Percentiles rank a stretch among this genome's conserved stretches.
These are phyloP conservation scores for Eulimnadia texana DNA, from an alignment of 1,140 invertebrate species.

Conservation along the genomic window DNA sequence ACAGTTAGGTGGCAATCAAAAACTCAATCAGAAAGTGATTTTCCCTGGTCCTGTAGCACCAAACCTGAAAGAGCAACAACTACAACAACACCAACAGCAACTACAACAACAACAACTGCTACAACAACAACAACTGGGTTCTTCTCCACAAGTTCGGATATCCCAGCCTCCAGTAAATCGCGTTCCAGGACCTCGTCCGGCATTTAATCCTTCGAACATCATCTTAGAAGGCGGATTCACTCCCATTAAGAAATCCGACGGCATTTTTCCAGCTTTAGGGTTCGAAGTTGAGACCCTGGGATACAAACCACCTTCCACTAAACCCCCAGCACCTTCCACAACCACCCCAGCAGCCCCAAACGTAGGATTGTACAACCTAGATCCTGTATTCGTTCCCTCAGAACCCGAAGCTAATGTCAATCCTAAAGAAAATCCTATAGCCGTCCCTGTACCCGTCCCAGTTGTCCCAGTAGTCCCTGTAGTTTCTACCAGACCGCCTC, in stretches of 20 bases:
- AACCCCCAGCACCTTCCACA: not conserved
- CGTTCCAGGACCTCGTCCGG: not conserved
- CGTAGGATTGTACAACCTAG: slow-evolving; percentile 4
- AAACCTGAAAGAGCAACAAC: not conserved
- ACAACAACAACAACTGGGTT: not conserved
- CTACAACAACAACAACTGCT: not conserved
- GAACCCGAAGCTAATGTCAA: not conserved
- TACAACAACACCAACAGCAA: not conserved
- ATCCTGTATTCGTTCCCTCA: slow-evolving; percentile 12
- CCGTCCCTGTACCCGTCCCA: slow-evolving; percentile 6
- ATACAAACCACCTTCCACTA: not conserved
- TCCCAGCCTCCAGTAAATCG: not conserved
- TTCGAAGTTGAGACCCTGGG: slow-evolving; percentile 14
- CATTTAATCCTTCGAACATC: slow-evolving; percentile 12
- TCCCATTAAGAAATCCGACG: slow-evolving; percentile 14
- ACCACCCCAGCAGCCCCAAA: not conserved
- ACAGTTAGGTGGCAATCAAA: not conserved
- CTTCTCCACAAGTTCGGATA: too few relatives aligned
- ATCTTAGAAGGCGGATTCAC: slow-evolving; percentile 16
- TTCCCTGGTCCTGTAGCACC: not conserved
- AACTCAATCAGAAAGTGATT: not conserved
- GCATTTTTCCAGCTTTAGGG: slow-evolving; percentile 13
- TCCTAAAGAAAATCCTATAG: slow-evolving; percentile 8
- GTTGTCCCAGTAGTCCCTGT: slow-evolving; percentile 11
- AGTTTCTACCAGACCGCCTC: not conserved